Conservation (phyloP, 2,113 vertebrate species). For the Stigmatopora argus region DNA sequence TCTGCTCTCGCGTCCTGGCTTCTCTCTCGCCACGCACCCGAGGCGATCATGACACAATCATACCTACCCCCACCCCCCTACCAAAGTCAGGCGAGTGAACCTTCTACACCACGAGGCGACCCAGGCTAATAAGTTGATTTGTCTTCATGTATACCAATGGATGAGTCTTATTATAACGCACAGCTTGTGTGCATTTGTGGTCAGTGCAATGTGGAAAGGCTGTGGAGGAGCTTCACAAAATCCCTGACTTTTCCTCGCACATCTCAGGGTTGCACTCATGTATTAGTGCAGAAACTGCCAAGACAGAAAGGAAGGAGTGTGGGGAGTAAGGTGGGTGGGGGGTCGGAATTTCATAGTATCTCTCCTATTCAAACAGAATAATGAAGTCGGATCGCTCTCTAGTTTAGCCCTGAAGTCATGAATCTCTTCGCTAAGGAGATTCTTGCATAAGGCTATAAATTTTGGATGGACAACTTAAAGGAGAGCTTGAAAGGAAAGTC, state of each 20-base stretch:
- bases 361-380: constrained; percentile 48
- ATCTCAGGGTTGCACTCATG: constrained; percentile 24
- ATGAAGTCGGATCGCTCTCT: constrained; percentile 23
- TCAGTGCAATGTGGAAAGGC: constrained; percentile 6
- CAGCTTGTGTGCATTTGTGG: constrained; percentile 15
- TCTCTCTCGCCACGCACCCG: no score
- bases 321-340: neutral
- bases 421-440: constrained; percentile 8
- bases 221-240: constrained; percentile 10
- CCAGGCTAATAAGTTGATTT: constrained; percentile 2
- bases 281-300: constrained; percentile 18
- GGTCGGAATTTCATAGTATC: neutral
- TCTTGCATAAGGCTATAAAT: constrained; percentile 41
- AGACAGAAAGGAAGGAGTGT: constrained; percentile 4
- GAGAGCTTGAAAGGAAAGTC: constrained; percentile 10
- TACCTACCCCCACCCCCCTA: no score
- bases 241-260: constrained; percentile 34
- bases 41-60: no score
- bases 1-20: no score
- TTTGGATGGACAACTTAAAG: constrained; percentile 26
- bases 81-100: no score
- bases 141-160: constrained; percentile 16
- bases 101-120: no score
- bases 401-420: constrained; percentile 15
- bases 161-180: constrained; percentile 20